Evolutionary conservation across 1,140 invertebrate genomes (phyloP).

Genomic region (Zaprionus nigranus): DNA sequence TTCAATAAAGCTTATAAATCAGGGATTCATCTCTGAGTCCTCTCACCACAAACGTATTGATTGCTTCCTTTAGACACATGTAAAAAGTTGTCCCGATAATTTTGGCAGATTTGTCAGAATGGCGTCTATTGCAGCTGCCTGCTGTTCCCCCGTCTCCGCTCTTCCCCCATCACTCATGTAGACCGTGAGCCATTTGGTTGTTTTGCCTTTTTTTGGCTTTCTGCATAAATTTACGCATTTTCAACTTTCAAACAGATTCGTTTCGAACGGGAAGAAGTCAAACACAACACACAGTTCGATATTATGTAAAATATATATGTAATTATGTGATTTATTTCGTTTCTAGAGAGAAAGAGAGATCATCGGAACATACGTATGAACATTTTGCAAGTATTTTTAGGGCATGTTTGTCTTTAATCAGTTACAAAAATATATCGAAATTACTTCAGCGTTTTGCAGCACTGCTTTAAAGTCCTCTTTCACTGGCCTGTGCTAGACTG

Average conservation of each 20-base stretch:
- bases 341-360: not conserved
- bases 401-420: conserved; percentile 2
- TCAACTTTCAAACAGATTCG: not conserved
- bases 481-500: no score
- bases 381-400: not conserved
- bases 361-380: not conserved
- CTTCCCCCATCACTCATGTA: not conserved
- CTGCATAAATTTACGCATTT: conserved; percentile 24
- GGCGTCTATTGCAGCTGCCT: conserved; percentile 22
- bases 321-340: not conserved
- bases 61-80: conserved; percentile 44
- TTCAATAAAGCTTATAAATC: conserved; percentile 60
- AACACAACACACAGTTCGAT: not conserved
- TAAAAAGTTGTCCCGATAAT: conserved; percentile 45
- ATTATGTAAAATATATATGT: conserved; percentile 4
- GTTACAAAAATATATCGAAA: not conserved
- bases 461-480: not conserved
- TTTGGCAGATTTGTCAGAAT: conserved; percentile 42
- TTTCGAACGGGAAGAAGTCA: not conserved
- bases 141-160: not conserved
- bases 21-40: conserved; percentile 24
- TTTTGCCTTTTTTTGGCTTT: conserved; percentile 17
- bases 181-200: not conserved
- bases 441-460: no score
- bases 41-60: conserved; percentile 37